Percentiles rank a stretch among this genome's conserved stretches.
Conservation (phyloP, 2,113 vertebrate species). For the Nyctereutes procyonoides region DNA sequence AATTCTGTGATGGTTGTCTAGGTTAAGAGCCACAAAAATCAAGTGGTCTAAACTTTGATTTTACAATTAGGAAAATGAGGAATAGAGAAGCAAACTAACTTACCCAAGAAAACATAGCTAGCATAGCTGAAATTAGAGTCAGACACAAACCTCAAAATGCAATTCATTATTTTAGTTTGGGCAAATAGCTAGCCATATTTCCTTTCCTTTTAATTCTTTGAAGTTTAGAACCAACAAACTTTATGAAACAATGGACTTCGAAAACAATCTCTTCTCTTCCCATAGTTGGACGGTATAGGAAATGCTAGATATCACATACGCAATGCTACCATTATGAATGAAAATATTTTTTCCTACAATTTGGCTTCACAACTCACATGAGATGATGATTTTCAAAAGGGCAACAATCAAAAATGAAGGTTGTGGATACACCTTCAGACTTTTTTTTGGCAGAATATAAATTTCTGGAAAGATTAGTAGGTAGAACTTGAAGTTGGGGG, state of each 20-base stretch:
- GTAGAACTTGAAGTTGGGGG: background rate
- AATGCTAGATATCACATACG: background rate
- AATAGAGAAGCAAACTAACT: background rate
- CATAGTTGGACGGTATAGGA: background rate
- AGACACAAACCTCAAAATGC: background rate
- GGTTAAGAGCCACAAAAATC: conserved; percentile 20
- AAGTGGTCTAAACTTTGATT: background rate
- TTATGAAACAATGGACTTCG: conserved; percentile 33
- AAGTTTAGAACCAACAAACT: conserved; percentile 33
- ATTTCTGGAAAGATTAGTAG: conserved; percentile 5
- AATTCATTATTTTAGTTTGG: conserved; percentile 25
- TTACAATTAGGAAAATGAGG: conserved; percentile 24
- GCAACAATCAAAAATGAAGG: background rate
- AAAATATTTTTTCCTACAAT: background rate
- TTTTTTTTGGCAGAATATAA: background rate
- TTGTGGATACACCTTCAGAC: background rate
- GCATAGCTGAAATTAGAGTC: background rate
- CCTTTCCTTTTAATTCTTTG: background rate
- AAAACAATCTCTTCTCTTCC: conserved; percentile 45
- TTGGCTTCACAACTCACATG: background rate
- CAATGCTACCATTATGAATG: background rate
- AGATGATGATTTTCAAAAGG: background rate
- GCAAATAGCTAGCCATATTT: background rate
- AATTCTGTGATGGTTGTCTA: background rate
- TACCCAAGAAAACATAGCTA: background rate